A percentile compares a stretch with the other conserved stretches of the same genome.
Conservation (phyloP, 2,888 invertebrate genomes). For the Psylliodes chrysocephalus region DNA sequence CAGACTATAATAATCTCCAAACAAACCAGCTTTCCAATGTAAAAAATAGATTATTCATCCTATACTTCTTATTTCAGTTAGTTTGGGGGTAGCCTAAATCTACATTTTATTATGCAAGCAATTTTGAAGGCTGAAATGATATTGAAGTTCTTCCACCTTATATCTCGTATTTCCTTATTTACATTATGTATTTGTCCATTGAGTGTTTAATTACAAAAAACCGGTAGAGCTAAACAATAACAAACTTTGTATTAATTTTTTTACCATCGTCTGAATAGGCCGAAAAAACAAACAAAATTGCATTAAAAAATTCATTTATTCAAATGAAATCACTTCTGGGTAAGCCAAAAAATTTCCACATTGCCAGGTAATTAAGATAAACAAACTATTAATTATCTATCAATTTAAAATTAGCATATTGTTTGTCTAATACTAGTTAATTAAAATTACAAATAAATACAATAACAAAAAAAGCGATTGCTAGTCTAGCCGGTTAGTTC, state of each 20-base stretch:
- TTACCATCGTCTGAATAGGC: neutral
- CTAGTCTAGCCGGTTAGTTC: too few species aligned
- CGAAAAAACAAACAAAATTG: neutral
- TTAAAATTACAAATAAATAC: neutral
- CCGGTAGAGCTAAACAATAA: neutral
- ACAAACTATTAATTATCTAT: neutral
- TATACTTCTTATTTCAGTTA: too few species aligned
- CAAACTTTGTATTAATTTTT: neutral
- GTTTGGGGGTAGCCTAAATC: too few species aligned
- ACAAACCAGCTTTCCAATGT: too few species aligned
- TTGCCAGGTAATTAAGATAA: neutral
- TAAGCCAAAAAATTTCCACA: neutral
- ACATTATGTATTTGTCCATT: too few species aligned
- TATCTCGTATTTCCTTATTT: too few species aligned
- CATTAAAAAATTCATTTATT: neutral
- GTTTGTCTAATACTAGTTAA: neutral
- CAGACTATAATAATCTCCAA: too few species aligned
- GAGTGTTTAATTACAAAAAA: neutral
- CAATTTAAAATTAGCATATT: conserved; percentile 7
- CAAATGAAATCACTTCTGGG: neutral
- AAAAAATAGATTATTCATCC: too few species aligned
- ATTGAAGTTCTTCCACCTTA: too few species aligned
- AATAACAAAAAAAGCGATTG: neutral
- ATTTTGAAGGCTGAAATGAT: too few species aligned
- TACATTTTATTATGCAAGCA: too few species aligned